These are phyloP conservation scores for Heteromormyrus szaboi DNA, from an alignment of 2,797 vertebrate genomes.

Conservation along the genomic window DNA sequence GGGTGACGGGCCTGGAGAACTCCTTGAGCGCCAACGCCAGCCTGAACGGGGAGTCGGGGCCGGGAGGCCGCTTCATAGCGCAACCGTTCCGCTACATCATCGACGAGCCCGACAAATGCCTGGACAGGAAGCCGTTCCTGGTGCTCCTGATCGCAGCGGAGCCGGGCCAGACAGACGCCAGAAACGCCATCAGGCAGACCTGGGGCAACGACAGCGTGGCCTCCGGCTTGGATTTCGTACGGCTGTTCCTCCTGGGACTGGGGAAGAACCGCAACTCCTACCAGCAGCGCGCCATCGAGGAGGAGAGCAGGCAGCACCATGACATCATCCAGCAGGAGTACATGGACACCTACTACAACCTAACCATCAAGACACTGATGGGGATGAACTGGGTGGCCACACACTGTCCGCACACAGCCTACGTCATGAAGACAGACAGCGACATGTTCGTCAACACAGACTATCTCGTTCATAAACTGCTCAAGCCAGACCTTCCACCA, in stretches of 20 bases:
- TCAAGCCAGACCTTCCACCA: conserved; percentile 73
- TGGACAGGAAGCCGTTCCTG: conserved; percentile 68
- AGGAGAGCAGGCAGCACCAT: conserved; percentile 75
- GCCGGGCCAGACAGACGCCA: conserved; percentile 77
- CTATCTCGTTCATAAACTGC: conserved; percentile 83
- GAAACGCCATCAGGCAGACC: conserved; percentile 86
- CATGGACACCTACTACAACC: conserved; percentile 85
- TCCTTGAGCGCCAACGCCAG: conserved; percentile 66
- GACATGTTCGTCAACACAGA: conserved; percentile 98
- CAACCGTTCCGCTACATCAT: conserved; percentile 81
- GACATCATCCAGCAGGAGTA: conserved; percentile 96
- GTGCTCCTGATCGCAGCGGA: conserved; percentile 85
- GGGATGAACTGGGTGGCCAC: conserved; percentile 94
- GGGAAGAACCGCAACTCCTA: conserved; percentile 58
- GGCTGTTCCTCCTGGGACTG: conserved; percentile 83
- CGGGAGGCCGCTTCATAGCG: conserved; percentile 35
- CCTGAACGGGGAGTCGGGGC: conserved; percentile 64
- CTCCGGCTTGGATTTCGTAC: conserved; percentile 62
- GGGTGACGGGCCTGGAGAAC: conserved; percentile 58
- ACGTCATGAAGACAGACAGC: conserved; percentile 97
- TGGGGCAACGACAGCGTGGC: conserved; percentile 87
- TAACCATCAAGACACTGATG: conserved; percentile 95
- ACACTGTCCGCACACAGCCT: conserved; percentile 73
- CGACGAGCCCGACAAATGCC: conserved; percentile 83
- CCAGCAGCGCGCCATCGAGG: conserved; percentile 70